Conservation (phyloP, 2,888 invertebrate genomes). For the Dendrolimus houi region DNA sequence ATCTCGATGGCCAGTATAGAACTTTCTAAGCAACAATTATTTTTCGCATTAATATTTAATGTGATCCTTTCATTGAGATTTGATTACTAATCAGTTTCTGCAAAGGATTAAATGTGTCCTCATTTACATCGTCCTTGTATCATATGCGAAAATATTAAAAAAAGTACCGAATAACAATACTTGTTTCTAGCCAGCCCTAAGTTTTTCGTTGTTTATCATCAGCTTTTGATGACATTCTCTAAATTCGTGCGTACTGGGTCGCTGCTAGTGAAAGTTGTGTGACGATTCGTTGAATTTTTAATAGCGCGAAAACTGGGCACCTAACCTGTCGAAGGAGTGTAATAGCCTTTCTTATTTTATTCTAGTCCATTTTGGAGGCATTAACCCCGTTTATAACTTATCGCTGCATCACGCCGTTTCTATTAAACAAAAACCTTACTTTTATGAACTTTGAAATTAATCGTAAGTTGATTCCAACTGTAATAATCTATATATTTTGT, state of each 20-base stretch:
- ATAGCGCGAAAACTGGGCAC: constrained; percentile 66
- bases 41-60: constrained; percentile 73
- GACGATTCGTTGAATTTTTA: constrained; percentile 69
- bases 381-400: constrained; percentile 40
- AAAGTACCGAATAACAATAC: too few relatives aligned
- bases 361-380: constrained; percentile 55
- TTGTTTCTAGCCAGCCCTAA: too few relatives aligned
- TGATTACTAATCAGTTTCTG: constrained; percentile 21
- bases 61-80: constrained; percentile 48
- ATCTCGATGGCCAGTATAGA: constrained; percentile 59
- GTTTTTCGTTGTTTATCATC: not conserved
- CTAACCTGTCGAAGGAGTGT: constrained; percentile 56
- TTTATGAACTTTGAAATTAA: too few relatives aligned
- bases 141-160: too few relatives aligned
- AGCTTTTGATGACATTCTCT: constrained; percentile 21
- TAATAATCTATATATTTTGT: too few relatives aligned
- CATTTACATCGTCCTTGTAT: constrained; percentile 5
- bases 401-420: too few relatives aligned
- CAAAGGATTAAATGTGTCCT: constrained; percentile 8
- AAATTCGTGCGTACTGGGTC: constrained; percentile 30
- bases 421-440: too few relatives aligned
- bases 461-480: too few relatives aligned
- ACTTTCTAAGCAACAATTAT: constrained; percentile 75
- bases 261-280: constrained; percentile 67
- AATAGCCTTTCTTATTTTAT: constrained; percentile 65